A percentile compares a stretch with the other conserved stretches of the same genome.
phyloP scores from a whole-genome alignment of 1,140 invertebrate species.

The Panagrolaimus sp. region DNA sequence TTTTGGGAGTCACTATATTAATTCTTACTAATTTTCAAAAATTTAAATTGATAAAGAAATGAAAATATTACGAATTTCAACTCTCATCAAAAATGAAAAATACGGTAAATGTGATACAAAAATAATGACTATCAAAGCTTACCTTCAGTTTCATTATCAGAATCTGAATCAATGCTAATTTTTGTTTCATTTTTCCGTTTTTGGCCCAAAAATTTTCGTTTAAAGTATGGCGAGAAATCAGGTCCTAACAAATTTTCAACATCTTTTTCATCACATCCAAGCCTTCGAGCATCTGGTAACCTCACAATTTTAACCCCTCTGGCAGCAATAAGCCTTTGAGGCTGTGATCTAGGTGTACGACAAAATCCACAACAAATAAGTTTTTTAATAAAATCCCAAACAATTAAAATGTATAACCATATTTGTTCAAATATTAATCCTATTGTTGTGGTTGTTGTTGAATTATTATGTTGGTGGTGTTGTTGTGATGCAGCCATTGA shows the following conservation, averaged over 20 bases:
- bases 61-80: too few species aligned
- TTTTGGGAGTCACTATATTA: too few species aligned
- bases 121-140: too few species aligned
- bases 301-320: neutral
- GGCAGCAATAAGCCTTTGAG: neutral
- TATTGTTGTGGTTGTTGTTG: neutral
- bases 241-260: neutral
- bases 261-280: neutral
- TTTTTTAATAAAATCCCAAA: neutral
- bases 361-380: neutral
- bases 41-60: too few species aligned
- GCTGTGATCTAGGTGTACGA: neutral
- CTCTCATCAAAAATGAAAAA: too few species aligned
- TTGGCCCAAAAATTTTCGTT: neutral
- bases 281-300: neutral
- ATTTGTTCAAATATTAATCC: neutral
- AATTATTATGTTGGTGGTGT: too few species aligned
- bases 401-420: neutral
- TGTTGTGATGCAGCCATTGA: neutral
- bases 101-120: too few species aligned
- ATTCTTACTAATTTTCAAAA: too few species aligned
- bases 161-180: neutral
- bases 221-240: conserved; percentile 2
- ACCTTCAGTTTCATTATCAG: neutral
- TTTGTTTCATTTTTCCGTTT: neutral